phyloP scores from a whole-genome alignment of 1,140 invertebrate genomes.

The Pogonognathellus flavescens region DNA sequence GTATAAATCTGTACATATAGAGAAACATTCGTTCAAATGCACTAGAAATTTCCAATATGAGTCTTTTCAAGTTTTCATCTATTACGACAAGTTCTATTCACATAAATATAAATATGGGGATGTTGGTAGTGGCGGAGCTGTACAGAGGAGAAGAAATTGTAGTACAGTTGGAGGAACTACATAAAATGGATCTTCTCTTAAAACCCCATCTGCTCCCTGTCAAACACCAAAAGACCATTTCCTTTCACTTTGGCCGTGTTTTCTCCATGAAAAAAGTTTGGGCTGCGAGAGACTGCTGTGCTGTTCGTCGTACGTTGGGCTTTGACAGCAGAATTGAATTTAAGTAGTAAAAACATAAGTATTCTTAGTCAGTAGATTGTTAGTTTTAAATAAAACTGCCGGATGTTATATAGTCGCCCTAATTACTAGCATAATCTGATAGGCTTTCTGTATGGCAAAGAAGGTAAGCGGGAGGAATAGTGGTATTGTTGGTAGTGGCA shows the following conservation, averaged over 20 bases:
- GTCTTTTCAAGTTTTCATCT: too few species aligned
- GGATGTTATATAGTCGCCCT: not conserved
- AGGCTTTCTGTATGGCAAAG: not conserved
- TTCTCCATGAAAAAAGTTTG: slow-evolving; percentile 1
- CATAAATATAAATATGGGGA: too few species aligned
- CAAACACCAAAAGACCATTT: slow-evolving; percentile 16
- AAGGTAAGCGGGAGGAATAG: too few species aligned
- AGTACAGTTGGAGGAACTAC: not conserved
- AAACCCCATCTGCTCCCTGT: not conserved
- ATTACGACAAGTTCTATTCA: too few species aligned
- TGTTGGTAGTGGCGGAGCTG: too few species aligned
- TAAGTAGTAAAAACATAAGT: slow-evolving; percentile 6
- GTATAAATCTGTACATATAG: too few species aligned
- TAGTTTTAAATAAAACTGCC: not conserved
- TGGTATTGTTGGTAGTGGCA: too few species aligned
- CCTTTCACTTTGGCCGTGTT: not conserved
- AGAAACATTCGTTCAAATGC: too few species aligned
- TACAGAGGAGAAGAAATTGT: too few species aligned
- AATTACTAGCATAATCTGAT: slow-evolving; percentile 30
- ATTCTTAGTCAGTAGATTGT: not conserved
- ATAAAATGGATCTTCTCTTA: not conserved
- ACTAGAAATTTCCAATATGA: too few species aligned
- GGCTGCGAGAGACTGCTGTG: not conserved
- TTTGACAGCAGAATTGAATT: slow-evolving; percentile 25
- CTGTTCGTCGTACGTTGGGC: not conserved